A percentile compares a stretch with the other conserved stretches of the same genome.
Conservation (phyloP, 2,113 vertebrate genomes). For the Nettapus auritus region DNA sequence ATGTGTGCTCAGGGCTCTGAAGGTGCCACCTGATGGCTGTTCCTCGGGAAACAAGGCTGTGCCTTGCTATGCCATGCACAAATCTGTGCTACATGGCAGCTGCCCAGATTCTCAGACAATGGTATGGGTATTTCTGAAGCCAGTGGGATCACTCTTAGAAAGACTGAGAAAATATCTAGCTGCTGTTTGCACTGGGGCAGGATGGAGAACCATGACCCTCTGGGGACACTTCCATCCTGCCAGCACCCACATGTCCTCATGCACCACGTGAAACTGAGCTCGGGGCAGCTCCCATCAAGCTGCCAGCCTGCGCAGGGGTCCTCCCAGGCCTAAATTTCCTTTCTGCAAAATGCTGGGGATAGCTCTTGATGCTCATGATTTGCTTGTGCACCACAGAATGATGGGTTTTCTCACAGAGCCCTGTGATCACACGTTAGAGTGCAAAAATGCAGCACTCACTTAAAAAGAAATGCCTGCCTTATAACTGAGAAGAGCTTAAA, state of each 20-base stretch:
- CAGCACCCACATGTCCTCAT: too few species aligned
- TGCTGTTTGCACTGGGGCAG: not conserved
- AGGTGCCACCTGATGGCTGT: too few species aligned
- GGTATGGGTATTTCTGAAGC: not conserved
- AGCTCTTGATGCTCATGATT: not conserved
- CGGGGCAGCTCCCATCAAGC: not conserved
- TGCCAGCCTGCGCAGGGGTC: too few species aligned
- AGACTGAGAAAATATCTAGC: too few species aligned
- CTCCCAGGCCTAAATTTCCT: not conserved
- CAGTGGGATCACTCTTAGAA: not conserved
- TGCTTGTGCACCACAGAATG: not conserved
- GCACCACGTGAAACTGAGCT: not conserved
- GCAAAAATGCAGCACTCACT: not conserved
- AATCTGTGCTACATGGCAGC: not conserved
- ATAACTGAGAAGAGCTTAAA: not conserved
- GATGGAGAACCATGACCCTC: not conserved
- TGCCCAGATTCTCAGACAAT: not conserved
- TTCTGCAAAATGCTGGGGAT: not conserved
- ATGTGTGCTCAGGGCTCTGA: not conserved
- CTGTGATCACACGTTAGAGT: not conserved
- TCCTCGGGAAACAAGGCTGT: not conserved
- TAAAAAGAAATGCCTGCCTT: constrained; percentile 10
- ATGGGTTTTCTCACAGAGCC: constrained; percentile 23
- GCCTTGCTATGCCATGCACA: not conserved
- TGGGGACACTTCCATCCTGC: not conserved